These are phyloP conservation scores for Sarcophaga rosellei DNA, from an alignment of 2,888 invertebrate species.

Conservation along the genomic window DNA sequence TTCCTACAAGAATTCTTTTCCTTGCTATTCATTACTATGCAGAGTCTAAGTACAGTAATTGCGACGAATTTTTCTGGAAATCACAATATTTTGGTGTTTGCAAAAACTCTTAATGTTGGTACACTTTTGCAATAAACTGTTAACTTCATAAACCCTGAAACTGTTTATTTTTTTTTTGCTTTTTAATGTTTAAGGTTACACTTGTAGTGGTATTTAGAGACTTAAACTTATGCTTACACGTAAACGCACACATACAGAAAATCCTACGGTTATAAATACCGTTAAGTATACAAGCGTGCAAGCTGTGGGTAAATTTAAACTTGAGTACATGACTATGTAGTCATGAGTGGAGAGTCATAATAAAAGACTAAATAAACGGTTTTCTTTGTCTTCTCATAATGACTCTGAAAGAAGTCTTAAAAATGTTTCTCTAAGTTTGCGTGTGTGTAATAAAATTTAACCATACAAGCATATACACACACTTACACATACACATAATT, in stretches of 20 bases:
- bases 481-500: neutral
- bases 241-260: neutral
- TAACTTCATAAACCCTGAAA: neutral
- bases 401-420: neutral
- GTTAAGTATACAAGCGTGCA: neutral
- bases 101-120: neutral
- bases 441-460: neutral
- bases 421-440: neutral
- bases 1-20: no score
- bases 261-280: neutral
- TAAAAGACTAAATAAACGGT: neutral
- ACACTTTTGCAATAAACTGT: neutral
- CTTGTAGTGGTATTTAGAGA: neutral
- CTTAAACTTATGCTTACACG: neutral
- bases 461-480: neutral
- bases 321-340: neutral
- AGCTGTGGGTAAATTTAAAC: neutral
- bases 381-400: neutral
- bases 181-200: neutral
- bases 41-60: neutral
- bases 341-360: neutral
- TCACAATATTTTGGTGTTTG: neutral
- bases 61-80: no score
- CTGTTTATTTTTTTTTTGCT: neutral
- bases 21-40: no score